Evolutionary conservation across 2,113 vertebrate genomes (phyloP).

Genomic region (Hirundichthys speculiger): DNA sequence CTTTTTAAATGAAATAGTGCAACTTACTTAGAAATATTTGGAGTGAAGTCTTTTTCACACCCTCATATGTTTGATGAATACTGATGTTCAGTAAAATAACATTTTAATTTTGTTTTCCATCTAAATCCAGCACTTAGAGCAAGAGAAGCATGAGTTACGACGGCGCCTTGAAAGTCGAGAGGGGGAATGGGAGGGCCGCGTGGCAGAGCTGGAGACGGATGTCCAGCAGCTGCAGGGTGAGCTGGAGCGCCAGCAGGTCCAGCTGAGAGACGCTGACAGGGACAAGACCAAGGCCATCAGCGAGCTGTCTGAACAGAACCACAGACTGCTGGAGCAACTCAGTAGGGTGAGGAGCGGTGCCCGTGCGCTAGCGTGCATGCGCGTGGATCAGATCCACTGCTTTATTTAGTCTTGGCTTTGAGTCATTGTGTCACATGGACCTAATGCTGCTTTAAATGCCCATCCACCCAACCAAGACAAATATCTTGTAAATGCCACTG

Average conservation of each 20-base stretch:
- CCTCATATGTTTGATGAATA: background rate
- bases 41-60: background rate
- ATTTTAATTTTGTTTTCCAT: slow-evolving; percentile 1
- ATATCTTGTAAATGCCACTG: background rate
- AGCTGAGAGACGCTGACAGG: slow-evolving; percentile 90
- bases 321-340: slow-evolving; percentile 95
- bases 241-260: slow-evolving; percentile 92
- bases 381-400: slow-evolving; percentile 19
- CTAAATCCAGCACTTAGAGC: slow-evolving; percentile 88
- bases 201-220: slow-evolving; percentile 94
- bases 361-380: background rate
- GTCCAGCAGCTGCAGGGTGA: slow-evolving; percentile 94
- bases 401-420: slow-evolving; percentile 47
- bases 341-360: slow-evolving; percentile 86
- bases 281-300: slow-evolving; percentile 90
- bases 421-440: slow-evolving; percentile 37
- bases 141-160: slow-evolving; percentile 94
- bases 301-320: slow-evolving; percentile 97
- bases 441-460: slow-evolving; percentile 38
- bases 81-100: background rate
- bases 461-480: slow-evolving; percentile 8
- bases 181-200: slow-evolving; percentile 96
- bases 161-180: slow-evolving; percentile 92
- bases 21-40: background rate
- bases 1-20: too few relatives aligned